These are phyloP conservation scores for Diplolepis rosae DNA, from an alignment of 2,888 invertebrate species.

Conservation along the genomic window DNA sequence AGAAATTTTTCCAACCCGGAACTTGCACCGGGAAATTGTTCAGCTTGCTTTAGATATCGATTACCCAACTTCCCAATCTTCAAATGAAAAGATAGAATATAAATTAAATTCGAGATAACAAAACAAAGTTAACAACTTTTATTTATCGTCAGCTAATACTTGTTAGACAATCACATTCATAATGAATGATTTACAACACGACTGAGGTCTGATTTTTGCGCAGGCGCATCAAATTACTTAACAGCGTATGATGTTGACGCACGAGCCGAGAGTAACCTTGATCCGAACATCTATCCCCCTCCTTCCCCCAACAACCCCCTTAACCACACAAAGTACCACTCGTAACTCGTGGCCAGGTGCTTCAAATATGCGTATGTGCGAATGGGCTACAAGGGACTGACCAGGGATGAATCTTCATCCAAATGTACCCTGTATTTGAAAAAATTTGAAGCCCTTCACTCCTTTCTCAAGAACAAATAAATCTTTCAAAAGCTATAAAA, in stretches of 20 bases:
- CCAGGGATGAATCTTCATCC: not conserved
- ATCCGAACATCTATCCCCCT: slow-evolving; percentile 57
- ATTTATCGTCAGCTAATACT: not conserved
- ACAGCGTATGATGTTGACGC: slow-evolving; percentile 35
- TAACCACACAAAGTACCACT: slow-evolving; percentile 38
- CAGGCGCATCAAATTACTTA: not conserved
- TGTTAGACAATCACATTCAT: not conserved
- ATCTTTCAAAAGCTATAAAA: no score
- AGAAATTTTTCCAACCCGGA: no score
- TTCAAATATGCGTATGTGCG: slow-evolving; percentile 29
- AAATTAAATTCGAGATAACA: not conserved
- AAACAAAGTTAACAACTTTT: not conserved
- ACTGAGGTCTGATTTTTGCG: not conserved
- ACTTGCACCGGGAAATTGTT: no score
- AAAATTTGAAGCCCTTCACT: no score
- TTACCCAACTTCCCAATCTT: no score
- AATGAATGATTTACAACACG: not conserved
- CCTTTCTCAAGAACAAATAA: no score
- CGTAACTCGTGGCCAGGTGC: slow-evolving; percentile 39
- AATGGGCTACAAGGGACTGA: not conserved
- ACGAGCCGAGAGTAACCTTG: slow-evolving; percentile 65
- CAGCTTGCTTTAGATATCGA: no score
- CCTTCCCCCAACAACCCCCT: slow-evolving; percentile 32
- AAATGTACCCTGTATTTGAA: not conserved
- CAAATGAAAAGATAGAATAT: no score